Conservation (phyloP, 2,113 vertebrate genomes). For the Xyrauchen texanus region DNA sequence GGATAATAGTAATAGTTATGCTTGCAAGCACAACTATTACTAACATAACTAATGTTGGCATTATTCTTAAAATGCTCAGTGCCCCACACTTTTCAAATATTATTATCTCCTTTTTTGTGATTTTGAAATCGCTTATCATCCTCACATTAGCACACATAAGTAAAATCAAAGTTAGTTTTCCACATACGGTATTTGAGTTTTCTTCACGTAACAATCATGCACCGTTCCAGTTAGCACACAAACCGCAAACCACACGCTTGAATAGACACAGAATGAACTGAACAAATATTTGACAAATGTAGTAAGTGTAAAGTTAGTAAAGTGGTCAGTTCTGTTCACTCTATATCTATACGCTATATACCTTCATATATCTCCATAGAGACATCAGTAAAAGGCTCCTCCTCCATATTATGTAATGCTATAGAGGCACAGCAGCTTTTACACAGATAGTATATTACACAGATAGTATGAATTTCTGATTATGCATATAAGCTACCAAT, state of each 20-base stretch:
- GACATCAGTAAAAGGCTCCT: slow-evolving; percentile 62
- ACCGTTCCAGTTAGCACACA: neutral
- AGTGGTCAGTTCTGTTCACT: neutral
- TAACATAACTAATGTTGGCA: too few species aligned
- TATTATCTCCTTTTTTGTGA: too few species aligned
- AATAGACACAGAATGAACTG: slow-evolving; percentile 9
- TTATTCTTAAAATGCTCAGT: too few species aligned
- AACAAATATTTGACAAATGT: neutral
- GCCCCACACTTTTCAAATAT: too few species aligned
- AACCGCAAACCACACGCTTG: neutral
- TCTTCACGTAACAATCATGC: neutral
- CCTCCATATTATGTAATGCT: slow-evolving; percentile 61
- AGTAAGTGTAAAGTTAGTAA: neutral
- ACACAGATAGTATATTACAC: neutral
- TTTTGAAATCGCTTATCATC: neutral
- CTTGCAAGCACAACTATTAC: neutral
- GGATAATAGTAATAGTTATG: too few species aligned
- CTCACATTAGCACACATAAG: neutral
- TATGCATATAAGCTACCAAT: neutral
- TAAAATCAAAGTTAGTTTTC: slow-evolving; percentile 6
- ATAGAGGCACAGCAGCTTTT: slow-evolving; percentile 34
- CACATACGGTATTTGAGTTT: neutral
- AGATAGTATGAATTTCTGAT: neutral
- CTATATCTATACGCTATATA: slow-evolving; percentile 38
- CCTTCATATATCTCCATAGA: slow-evolving; percentile 65